Conservation (phyloP, 2,797 vertebrate genomes). For the Channa striata region DNA sequence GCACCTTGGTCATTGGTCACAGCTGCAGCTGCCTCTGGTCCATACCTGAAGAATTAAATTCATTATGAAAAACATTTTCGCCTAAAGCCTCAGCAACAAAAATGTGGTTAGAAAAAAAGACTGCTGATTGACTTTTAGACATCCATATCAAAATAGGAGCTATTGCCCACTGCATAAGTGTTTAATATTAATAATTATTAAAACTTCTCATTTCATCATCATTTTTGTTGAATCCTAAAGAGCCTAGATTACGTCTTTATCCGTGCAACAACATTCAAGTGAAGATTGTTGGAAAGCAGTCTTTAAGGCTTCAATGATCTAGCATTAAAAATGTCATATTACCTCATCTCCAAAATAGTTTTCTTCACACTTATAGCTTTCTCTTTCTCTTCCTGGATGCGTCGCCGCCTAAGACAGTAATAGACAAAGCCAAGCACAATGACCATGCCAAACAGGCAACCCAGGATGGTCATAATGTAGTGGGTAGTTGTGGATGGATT, state of each 20-base stretch:
- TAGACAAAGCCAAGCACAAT: constrained; percentile 96
- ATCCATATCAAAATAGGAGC: no score
- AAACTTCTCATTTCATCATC: not conserved
- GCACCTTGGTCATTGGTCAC: constrained; percentile 81
- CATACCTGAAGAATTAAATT: constrained; percentile 81
- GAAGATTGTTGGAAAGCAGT: no score
- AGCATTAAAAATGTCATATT: constrained; percentile 63
- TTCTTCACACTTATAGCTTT: constrained; percentile 98
- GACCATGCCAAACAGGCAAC: constrained; percentile 98
- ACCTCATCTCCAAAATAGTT: constrained; percentile 98
- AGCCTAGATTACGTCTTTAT: no score
- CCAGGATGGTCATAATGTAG: constrained; percentile 98
- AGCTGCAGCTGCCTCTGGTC: constrained; percentile 92
- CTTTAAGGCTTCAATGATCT: constrained; percentile 1
- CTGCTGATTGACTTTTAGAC: not conserved
- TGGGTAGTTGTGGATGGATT: constrained; percentile 96
- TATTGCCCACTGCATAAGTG: not conserved
- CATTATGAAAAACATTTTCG: constrained; percentile 12
- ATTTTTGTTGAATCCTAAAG: constrained; percentile 2
- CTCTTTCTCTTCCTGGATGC: constrained; percentile 95
- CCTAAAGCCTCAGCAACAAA: constrained; percentile 5
- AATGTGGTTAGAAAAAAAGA: not conserved
- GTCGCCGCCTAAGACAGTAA: constrained; percentile 92
- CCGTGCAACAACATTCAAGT: no score
- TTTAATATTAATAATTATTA: constrained; percentile 15